These are phyloP conservation scores for Drosophila prosaltans DNA, from an alignment of 1,140 invertebrate species.

Conservation along the genomic window DNA sequence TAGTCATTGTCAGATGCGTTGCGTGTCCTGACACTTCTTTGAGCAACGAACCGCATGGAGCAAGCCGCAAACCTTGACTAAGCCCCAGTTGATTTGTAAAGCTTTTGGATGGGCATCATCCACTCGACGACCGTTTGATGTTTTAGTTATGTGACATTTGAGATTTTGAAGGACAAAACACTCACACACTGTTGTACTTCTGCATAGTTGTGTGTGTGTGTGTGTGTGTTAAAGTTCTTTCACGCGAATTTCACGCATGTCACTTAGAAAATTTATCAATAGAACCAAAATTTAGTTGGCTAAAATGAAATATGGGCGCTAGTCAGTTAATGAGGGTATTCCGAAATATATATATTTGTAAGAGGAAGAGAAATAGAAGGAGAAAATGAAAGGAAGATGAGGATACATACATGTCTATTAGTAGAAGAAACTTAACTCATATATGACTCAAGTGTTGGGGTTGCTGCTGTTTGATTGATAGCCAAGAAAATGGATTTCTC, in stretches of 20 bases:
- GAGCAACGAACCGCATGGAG: conserved; percentile 47
- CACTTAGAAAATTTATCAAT: conserved; percentile 66
- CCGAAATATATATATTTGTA: conserved; percentile 16
- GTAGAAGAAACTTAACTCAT: conserved; percentile 25
- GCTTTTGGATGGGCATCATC: conserved; percentile 31
- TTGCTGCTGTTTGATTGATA: conserved; percentile 62
- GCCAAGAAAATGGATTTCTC: conserved; percentile 67
- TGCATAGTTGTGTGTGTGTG: neutral
- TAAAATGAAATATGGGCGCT: conserved; percentile 64
- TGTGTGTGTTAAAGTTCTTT: conserved; percentile 21
- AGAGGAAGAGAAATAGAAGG: conserved; percentile 24
- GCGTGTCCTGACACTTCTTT: conserved; percentile 67
- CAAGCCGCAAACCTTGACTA: conserved; percentile 39
- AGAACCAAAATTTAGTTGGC: conserved; percentile 25
- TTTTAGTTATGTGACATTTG: conserved; percentile 72
- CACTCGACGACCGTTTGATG: conserved; percentile 64
- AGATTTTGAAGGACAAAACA: conserved; percentile 64
- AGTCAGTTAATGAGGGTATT: conserved; percentile 66
- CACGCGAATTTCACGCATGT: conserved; percentile 53
- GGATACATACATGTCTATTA: conserved; percentile 62
- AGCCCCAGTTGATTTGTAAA: conserved; percentile 76
- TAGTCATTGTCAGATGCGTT: conserved; percentile 48
- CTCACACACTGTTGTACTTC: conserved; percentile 1
- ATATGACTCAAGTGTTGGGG: conserved; percentile 2
- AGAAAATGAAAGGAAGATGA: too few species aligned